phyloP scores from a whole-genome alignment of 2,888 invertebrate species.

The Adelphocoris suturalis region DNA sequence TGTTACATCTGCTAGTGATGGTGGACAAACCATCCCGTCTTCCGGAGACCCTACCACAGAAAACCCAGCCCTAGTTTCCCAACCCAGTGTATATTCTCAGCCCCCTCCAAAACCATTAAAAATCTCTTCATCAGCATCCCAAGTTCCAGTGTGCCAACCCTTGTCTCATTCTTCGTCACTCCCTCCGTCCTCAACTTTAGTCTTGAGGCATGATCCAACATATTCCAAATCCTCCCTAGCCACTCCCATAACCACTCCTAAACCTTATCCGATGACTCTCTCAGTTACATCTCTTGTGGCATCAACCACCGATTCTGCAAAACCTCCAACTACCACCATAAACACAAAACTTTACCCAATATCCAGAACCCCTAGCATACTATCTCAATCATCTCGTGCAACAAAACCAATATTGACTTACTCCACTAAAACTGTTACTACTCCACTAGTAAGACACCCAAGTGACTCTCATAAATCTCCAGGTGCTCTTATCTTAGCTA shows the following conservation, averaged over 20 bases:
- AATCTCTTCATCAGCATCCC: neutral
- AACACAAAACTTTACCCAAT: slow-evolving; percentile 59
- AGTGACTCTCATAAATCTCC: slow-evolving; percentile 44
- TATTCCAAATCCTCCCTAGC: neutral
- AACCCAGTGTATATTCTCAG: slow-evolving; percentile 18
- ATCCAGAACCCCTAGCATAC: slow-evolving; percentile 41
- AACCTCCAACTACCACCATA: slow-evolving; percentile 27
- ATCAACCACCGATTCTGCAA: neutral
- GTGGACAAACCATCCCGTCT: neutral
- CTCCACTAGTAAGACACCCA: slow-evolving; percentile 35
- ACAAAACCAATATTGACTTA: slow-evolving; percentile 64
- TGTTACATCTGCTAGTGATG: neutral
- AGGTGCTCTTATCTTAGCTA: slow-evolving; percentile 47
- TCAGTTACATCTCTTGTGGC: slow-evolving; percentile 54
- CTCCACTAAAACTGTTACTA: slow-evolving; percentile 58
- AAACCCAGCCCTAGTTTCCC: neutral
- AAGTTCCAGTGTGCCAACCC: neutral
- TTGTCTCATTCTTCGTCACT: neutral
- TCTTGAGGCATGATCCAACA: neutral
- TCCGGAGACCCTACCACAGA: neutral
- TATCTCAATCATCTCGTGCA: neutral
- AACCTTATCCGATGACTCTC: slow-evolving; percentile 44
- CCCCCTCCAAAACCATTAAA: slow-evolving; percentile 40
- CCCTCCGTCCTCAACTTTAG: neutral
- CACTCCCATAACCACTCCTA: slow-evolving; percentile 1